Conservation (phyloP, 2,797 vertebrate genomes). For the Cuculus canorus region DNA sequence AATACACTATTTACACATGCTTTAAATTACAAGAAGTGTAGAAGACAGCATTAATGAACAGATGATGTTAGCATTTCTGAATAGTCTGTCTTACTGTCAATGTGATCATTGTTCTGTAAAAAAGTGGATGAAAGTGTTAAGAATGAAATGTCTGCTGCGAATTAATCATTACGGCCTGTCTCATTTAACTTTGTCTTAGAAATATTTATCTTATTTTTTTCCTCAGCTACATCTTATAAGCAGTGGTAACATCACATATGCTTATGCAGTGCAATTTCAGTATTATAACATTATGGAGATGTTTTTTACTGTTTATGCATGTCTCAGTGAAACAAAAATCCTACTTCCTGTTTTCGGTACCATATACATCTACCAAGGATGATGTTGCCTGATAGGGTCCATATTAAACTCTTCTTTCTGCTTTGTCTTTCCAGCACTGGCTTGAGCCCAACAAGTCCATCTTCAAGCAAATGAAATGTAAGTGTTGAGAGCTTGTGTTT, state of each 20-base stretch:
- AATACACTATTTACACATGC: not conserved
- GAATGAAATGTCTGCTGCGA: not conserved
- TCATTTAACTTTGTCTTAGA: not conserved
- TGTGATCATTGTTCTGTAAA: not conserved
- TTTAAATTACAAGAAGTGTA: not conserved
- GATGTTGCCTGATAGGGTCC: not conserved
- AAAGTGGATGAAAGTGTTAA: not conserved
- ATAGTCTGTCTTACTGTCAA: not conserved
- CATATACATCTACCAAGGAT: not conserved
- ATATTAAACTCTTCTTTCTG: conserved; percentile 50
- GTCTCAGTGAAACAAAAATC: not conserved
- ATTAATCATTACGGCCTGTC: not conserved
- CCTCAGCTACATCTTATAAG: not conserved
- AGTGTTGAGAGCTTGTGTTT: conserved; percentile 74
- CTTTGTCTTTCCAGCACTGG: conserved; percentile 88
- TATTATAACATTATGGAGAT: not conserved
- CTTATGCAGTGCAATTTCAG: not conserved
- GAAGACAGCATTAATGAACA: not conserved
- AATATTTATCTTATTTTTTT: not conserved
- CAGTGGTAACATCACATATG: not conserved
- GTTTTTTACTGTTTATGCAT: not conserved
- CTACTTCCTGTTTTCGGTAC: not conserved
- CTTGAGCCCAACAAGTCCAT: conserved; percentile 95
- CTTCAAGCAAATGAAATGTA: conserved; percentile 98
- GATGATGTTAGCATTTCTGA: not conserved